A percentile compares a stretch with the other conserved stretches of the same genome.
Conservation (phyloP, 2,797 vertebrate species). For the Clarias platycephalus region DNA sequence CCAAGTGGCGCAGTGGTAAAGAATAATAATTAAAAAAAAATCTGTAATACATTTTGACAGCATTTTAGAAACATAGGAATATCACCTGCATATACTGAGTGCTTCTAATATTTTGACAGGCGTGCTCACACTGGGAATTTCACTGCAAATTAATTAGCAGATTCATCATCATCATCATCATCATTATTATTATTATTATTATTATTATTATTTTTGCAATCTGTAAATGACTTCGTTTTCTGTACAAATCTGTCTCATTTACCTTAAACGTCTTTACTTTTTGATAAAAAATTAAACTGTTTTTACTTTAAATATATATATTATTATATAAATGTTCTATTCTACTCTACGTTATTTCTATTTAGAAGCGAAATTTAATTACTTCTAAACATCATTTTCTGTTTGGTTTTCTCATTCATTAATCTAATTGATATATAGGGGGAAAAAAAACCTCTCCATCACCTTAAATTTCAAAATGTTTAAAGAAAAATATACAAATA, state of each 20-base stretch:
- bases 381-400: not conserved
- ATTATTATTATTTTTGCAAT: too few species aligned
- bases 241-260: not conserved
- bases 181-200: too few species aligned
- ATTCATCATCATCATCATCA: not conserved
- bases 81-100: not conserved
- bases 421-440: not conserved
- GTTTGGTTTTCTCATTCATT: not conserved
- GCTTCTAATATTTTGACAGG: not conserved
- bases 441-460: too few species aligned
- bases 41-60: not conserved
- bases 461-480: too few species aligned
- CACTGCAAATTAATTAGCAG: not conserved
- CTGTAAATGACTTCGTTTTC: not conserved
- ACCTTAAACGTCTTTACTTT: not conserved
- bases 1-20: too few species aligned
- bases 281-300: not conserved
- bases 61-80: not conserved
- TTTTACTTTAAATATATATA: not conserved
- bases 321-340: not conserved
- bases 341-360: not conserved
- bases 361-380: not conserved
- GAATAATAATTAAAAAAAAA: not conserved
- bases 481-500: too few species aligned
- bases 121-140: not conserved